Evolutionary conservation across 1,140 invertebrate species (phyloP), one percentile per base, ranked within the genome.

Genomic region (Hypothenemus hampei): DNA sequence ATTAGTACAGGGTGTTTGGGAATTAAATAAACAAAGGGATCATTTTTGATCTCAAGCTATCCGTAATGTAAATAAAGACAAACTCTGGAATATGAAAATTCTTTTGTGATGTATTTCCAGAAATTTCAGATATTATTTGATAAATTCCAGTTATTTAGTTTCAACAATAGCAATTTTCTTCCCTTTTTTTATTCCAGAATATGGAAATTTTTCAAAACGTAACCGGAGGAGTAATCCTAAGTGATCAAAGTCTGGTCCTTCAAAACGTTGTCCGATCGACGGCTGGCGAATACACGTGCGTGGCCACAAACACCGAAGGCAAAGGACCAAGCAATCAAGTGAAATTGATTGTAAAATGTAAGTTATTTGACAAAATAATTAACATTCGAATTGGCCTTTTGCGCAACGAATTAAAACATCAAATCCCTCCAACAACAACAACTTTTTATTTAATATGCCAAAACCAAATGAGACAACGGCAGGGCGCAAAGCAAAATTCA

Each of bases 231-330:
- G 77, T 91, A 7, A 87, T 92, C 46, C 75, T 91, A 51, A 90
- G 85, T 66, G 87, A 89, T 68, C 83, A 85, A 63, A 89, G 87
- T 59, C 72, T 93, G 44, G 87, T 91, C 0, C 79, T 92, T 21
- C 89, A 91, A 67, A 82, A 82, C 50, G 83, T 92, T 36, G 86
- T 81, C n/a, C 75, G 85, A 50, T 78, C 81, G 47, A 84, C 86
- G 2, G 86, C 86, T 3, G 89, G 89, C 1, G 81, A 85, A 65
- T 92, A 90, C 69, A 88, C 84, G 24, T 92, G 89, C 67, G 75
- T 86, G 58, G 88, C 87, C 4, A 81, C 82, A 13, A 92, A 91
- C 70, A 78, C 80, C 43, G 88, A 91, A 68, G 89, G 89, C 35
- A 86, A 84, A 69, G 85, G 86, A 35, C 79, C 80, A 49, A 91